A percentile compares a stretch with the other conserved stretches of the same genome.
Evolutionary conservation across 2,888 invertebrate species (phyloP).

Genomic region (Physocephala rufipes): DNA sequence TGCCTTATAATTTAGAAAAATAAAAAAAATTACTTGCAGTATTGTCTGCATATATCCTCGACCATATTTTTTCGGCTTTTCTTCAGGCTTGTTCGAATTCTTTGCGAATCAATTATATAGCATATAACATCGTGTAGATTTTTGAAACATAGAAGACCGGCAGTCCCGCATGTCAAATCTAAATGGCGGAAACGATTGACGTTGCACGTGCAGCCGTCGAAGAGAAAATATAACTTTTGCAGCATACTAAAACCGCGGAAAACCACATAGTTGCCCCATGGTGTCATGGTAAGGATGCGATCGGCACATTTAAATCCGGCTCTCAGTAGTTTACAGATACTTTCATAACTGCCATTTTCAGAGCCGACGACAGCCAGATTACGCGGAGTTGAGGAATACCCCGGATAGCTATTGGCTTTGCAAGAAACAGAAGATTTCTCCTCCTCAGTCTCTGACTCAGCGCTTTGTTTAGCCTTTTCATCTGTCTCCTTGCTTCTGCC

Average conservation of each 20-base stretch:
- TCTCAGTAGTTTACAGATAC: slow-evolving; percentile 54
- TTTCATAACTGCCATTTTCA: slow-evolving; percentile 60
- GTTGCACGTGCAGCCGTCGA: slow-evolving; percentile 63
- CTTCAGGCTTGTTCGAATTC: slow-evolving; percentile 44
- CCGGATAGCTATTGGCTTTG: slow-evolving; percentile 56
- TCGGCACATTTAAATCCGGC: slow-evolving; percentile 58
- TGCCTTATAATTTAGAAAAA: too few relatives aligned
- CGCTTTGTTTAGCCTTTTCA: neutral
- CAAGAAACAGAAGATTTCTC: slow-evolving; percentile 34
- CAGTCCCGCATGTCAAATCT: slow-evolving; percentile 60
- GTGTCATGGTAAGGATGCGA: slow-evolving; percentile 60
- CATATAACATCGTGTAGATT: slow-evolving; percentile 51
- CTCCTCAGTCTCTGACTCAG: neutral
- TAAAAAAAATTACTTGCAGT: slow-evolving; percentile 42
- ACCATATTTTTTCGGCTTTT: slow-evolving; percentile 42
- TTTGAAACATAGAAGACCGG: slow-evolving; percentile 57
- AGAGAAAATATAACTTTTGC: slow-evolving; percentile 51
- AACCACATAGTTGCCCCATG: slow-evolving; percentile 63
- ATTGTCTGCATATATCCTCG: slow-evolving; percentile 52
- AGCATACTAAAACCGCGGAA: slow-evolving; percentile 48
- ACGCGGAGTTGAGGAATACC: slow-evolving; percentile 50
- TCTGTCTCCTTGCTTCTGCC: neutral
- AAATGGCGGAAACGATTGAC: slow-evolving; percentile 60
- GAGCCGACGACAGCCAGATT: slow-evolving; percentile 61
- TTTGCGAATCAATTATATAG: slow-evolving; percentile 55